Percentiles rank a stretch among this genome's conserved stretches.
phyloP scores from a whole-genome alignment of 1,140 invertebrate species.

The Dinothrombium tinctorium region DNA sequence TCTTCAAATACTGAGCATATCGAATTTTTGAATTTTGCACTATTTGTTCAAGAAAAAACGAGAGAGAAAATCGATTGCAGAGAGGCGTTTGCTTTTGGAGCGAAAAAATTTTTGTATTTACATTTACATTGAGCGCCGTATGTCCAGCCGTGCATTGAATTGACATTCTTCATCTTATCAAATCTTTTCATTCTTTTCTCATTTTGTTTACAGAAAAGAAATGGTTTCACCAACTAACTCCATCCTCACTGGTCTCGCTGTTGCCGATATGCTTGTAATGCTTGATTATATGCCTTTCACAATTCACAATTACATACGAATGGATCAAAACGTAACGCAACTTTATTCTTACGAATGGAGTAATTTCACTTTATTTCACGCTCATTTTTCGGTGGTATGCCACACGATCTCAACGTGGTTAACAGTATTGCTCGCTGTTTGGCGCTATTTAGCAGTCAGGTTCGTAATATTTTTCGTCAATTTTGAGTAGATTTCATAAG shows the following conservation, averaged over 20 bases:
- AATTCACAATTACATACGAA: slow-evolving; percentile 38
- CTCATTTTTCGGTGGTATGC: slow-evolving; percentile 48
- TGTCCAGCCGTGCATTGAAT: too few relatives aligned
- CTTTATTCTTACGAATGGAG: slow-evolving; percentile 46
- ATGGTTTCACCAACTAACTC: slow-evolving; percentile 60
- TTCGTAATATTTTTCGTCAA: too few relatives aligned
- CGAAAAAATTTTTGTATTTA: too few relatives aligned
- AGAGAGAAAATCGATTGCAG: too few relatives aligned
- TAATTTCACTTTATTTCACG: slow-evolving; percentile 27
- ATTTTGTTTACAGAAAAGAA: slow-evolving; percentile 28
- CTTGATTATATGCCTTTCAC: slow-evolving; percentile 60
- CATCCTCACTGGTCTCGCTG: slow-evolving; percentile 54
- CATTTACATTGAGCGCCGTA: too few relatives aligned
- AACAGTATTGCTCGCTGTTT: slow-evolving; percentile 69
- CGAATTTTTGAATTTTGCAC: too few relatives aligned
- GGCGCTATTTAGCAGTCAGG: slow-evolving; percentile 63
- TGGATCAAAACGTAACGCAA: not conserved
- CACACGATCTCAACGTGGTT: slow-evolving; percentile 82
- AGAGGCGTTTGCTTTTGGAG: too few relatives aligned
- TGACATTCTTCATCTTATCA: not conserved
- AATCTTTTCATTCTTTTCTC: not conserved
- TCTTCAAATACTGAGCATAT: too few relatives aligned
- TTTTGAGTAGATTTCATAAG: too few relatives aligned
- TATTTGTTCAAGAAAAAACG: too few relatives aligned
- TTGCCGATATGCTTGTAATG: slow-evolving; percentile 65